These are phyloP conservation scores for Phylloscopus collybita DNA, from an alignment of 2,797 vertebrate species.

Conservation along the genomic window DNA sequence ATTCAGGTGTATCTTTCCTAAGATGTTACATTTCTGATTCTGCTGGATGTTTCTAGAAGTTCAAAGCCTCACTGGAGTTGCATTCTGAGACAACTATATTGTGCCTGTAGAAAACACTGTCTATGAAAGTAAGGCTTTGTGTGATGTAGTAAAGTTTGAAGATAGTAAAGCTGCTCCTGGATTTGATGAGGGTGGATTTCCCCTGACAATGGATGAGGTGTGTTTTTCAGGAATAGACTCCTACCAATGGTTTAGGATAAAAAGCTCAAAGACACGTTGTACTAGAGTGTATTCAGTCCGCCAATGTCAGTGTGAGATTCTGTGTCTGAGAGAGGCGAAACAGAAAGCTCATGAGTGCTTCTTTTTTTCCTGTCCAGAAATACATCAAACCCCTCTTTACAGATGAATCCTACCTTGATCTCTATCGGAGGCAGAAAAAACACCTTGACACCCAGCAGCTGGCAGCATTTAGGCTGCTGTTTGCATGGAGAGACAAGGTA, in stretches of 20 bases:
- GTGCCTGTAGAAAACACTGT: neutral
- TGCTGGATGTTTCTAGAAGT: neutral
- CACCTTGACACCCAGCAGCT: slow-evolving; percentile 93
- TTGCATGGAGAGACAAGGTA: slow-evolving; percentile 93
- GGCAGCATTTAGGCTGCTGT: slow-evolving; percentile 90
- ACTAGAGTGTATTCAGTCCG: neutral
- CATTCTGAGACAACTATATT: neutral
- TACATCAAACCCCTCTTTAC: slow-evolving; percentile 93
- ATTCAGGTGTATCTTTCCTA: neutral
- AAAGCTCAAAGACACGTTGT: neutral
- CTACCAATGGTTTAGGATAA: neutral
- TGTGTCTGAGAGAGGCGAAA: neutral
- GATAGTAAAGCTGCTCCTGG: neutral
- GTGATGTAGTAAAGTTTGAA: neutral
- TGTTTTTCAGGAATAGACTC: neutral
- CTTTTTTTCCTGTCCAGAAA: slow-evolving; percentile 80
- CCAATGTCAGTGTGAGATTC: neutral
- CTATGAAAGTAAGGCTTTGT: neutral
- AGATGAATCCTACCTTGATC: slow-evolving; percentile 92
- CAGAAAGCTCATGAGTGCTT: neutral
- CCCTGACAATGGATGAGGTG: neutral
- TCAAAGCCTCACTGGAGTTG: neutral
- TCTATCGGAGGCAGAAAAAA: slow-evolving; percentile 92
- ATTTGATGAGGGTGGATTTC: neutral
- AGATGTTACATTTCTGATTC: neutral